Evolutionary conservation across 2,888 invertebrate genomes (phyloP).

Genomic region (Eupithecia centaureata): DNA sequence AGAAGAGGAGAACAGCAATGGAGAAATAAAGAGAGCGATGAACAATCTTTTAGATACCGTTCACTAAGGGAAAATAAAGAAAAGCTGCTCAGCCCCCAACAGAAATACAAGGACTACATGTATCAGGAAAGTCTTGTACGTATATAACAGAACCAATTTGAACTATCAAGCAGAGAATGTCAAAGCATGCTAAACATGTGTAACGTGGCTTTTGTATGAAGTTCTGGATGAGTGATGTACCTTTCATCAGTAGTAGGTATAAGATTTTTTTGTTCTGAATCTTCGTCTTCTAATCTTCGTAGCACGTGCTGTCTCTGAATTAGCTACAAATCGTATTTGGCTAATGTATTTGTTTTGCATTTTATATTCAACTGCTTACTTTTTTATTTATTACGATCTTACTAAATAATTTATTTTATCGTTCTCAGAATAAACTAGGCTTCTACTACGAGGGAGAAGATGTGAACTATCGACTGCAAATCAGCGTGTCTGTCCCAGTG

Average conservation of each 20-base stretch:
- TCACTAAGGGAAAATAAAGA: constrained; percentile 65
- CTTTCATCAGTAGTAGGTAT: no score
- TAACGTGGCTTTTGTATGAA: no score
- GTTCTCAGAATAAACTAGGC: constrained; percentile 63
- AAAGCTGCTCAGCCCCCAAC: constrained; percentile 57
- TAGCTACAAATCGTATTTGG: neutral
- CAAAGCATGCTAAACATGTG: neutral
- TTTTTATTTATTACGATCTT: neutral
- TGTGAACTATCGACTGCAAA: constrained; percentile 69
- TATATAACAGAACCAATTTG: neutral
- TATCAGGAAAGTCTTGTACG: constrained; percentile 66
- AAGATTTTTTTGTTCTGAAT: no score
- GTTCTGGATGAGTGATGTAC: neutral
- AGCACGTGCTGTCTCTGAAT: no score
- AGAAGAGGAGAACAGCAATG: constrained; percentile 71
- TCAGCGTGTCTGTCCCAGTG: constrained; percentile 75
- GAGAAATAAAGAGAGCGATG: constrained; percentile 68
- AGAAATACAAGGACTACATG: constrained; percentile 60
- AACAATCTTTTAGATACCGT: constrained; percentile 67
- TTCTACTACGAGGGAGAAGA: constrained; percentile 73
- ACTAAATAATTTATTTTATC: neutral
- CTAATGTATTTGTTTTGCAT: neutral
- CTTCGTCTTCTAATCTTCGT: no score
- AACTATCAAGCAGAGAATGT: neutral
- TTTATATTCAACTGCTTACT: neutral